These are phyloP conservation scores for Austrofundulus limnaeus DNA, from an alignment of 2,113 vertebrate genomes.

Conservation along the genomic window DNA sequence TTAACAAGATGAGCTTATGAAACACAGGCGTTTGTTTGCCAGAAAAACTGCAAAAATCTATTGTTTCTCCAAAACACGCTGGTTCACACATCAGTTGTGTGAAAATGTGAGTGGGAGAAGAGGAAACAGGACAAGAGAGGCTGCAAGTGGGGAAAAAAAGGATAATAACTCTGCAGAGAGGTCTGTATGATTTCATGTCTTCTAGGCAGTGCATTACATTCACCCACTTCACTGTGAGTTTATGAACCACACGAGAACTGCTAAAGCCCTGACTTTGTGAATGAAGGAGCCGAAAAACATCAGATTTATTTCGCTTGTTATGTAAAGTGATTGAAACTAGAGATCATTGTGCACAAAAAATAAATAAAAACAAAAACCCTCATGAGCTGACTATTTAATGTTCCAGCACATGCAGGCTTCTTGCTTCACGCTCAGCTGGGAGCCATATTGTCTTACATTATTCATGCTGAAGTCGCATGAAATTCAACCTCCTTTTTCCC, in stretches of 20 bases:
- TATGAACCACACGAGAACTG: not conserved
- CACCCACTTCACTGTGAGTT: not conserved
- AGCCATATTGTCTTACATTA: constrained; percentile 63
- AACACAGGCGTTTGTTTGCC: not conserved
- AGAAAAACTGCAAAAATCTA: constrained; percentile 2
- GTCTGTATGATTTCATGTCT: constrained; percentile 20
- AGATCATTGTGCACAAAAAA: no score
- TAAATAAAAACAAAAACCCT: no score
- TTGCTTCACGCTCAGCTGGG: constrained; percentile 43
- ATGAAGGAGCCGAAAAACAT: not conserved
- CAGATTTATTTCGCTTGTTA: no score
- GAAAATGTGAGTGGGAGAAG: constrained; percentile 48
- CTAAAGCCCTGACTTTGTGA: not conserved
- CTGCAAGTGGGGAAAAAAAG: constrained; percentile 26
- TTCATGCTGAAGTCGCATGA: constrained; percentile 65
- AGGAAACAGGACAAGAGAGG: constrained; percentile 51
- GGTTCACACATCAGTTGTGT: constrained; percentile 25
- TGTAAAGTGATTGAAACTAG: no score
- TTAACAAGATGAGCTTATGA: not conserved
- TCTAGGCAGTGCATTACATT: constrained; percentile 1
- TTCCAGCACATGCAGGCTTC: constrained; percentile 29
- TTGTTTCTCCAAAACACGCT: constrained; percentile 6
- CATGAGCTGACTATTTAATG: constrained; percentile 24
- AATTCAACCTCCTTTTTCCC: constrained; percentile 34
- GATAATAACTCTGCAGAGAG: constrained; percentile 47